A percentile compares a stretch with the other conserved stretches of the same genome.
Conservation (phyloP, 2,888 invertebrate species). For the Patella ulyssiponensis region DNA sequence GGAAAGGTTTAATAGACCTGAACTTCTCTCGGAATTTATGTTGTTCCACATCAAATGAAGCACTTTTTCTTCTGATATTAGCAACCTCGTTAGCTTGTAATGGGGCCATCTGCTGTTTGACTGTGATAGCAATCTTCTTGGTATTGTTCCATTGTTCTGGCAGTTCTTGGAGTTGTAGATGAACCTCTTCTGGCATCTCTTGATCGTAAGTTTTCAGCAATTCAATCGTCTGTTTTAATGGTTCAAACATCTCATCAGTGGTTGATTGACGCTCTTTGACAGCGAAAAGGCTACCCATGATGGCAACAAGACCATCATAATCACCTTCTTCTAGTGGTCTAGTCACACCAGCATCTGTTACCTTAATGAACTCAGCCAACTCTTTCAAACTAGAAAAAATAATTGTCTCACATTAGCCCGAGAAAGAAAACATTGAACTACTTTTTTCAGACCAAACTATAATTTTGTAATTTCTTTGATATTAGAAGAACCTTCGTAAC, state of each 20-base stretch:
- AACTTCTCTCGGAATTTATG: constrained; percentile 90
- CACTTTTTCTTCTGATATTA: constrained; percentile 88
- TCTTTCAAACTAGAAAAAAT: constrained; percentile 81
- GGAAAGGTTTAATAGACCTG: constrained; percentile 75
- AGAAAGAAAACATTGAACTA: too few species aligned
- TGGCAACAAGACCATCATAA: constrained; percentile 87
- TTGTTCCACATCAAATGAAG: constrained; percentile 86
- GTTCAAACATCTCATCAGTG: constrained; percentile 96
- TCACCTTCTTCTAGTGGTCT: constrained; percentile 89
- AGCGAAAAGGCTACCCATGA: constrained; percentile 94
- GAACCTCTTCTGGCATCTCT: constrained; percentile 96
- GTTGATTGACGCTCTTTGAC: constrained; percentile 90
- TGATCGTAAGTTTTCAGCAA: constrained; percentile 94
- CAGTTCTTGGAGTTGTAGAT: constrained; percentile 89
- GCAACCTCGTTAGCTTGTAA: constrained; percentile 94
- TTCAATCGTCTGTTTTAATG: constrained; percentile 92
- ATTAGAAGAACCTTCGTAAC: too few species aligned
- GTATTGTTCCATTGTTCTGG: constrained; percentile 97
- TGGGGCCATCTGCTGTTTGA: constrained; percentile 95
- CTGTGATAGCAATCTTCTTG: constrained; percentile 90
- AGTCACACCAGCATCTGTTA: constrained; percentile 89
- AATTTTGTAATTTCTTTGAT: too few species aligned
- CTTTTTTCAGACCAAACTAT: too few species aligned
- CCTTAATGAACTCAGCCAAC: constrained; percentile 88
- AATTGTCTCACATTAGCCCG: background rate